Base-by-base conservation (phyloP, 64 coral and sea anemone genomes). In the Platygyra sinensis region DNA sequence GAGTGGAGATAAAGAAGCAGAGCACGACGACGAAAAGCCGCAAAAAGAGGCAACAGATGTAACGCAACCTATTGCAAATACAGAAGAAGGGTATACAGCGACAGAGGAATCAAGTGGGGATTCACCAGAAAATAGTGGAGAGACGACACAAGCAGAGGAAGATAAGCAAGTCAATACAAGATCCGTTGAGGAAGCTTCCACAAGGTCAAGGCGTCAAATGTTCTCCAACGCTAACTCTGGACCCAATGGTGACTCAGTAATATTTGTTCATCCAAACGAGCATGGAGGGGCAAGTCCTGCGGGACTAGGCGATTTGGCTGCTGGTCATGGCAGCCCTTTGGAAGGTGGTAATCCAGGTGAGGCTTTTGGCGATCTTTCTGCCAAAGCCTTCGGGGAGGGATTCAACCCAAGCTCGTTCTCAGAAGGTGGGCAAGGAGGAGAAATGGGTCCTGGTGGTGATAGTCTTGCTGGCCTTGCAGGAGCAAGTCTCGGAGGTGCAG, bases 141-240 rank as follows among this genome's bases (percentile, higher is more conserved):
- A 85, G 64, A 38, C 25, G 22, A 31, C 61, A 17, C 31, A 67
- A n/a, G 17, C 33, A 71, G 39, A 42, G 10, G 71, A 93, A 76
- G 78, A 93, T 13, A 87, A 91, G 24, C 81, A 97, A 94, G 15
- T 94, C 33, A 90, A 52, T 32, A 89, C 87, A 75, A 94, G 92
- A 46, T 92, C 95, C 16, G 9, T 78, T 27, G 22, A 85, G 39
- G 91, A 93, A 62, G 87, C 73, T 50, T 62, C 46, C 69, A 72
- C 64, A 36, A 71, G 84, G 18, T 71, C 60, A 60, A 95, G 87
- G 74, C 88, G 95, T 52, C 95, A 97, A 72, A 93, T 97, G 91
- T 97, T 97, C 88, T 97, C 95, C 39, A 97, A 97, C 78, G 95
- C 95, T 18, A 97, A 97, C 89, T 97, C 97, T 19, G 93, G 93